phyloP scores from a whole-genome alignment of 2,797 vertebrate species.

The Acipenser transmontanus region DNA sequence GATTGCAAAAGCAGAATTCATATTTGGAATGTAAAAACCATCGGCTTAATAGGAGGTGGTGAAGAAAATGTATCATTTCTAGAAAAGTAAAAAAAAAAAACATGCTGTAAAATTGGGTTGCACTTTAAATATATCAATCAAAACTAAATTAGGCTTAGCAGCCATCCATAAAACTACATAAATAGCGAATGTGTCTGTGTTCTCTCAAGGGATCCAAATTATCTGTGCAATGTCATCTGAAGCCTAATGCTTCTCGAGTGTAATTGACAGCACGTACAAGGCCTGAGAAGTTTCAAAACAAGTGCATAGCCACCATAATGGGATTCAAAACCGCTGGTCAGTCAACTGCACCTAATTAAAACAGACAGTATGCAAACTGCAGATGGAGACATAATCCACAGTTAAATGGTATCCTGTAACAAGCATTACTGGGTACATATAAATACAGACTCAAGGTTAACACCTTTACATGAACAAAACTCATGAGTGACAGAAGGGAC shows the following conservation, averaged over 20 bases:
- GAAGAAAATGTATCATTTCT: too few relatives aligned
- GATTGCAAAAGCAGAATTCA: too few relatives aligned
- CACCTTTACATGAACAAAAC: conserved; percentile 8
- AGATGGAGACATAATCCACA: conserved; percentile 1
- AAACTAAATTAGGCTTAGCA: conserved; percentile 3
- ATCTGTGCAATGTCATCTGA: conserved; percentile 13
- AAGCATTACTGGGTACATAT: not conserved
- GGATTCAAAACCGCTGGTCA: not conserved
- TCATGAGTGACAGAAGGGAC: conserved; percentile 7
- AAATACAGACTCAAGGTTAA: conserved; percentile 4
- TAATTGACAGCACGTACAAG: conserved; percentile 27
- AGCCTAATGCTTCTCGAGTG: conserved; percentile 21
- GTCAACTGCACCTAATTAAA: conserved; percentile 12
- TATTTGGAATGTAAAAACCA: too few relatives aligned
- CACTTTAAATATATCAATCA: too few relatives aligned
- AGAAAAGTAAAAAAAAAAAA: too few relatives aligned
- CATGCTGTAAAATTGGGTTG: too few relatives aligned
- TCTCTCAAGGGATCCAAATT: conserved; percentile 17
- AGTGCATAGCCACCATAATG: not conserved
- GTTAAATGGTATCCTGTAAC: not conserved
- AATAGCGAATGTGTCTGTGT: conserved; percentile 18
- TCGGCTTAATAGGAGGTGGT: too few relatives aligned
- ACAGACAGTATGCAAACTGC: not conserved
- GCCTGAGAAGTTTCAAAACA: conserved; percentile 1
- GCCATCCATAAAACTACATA: conserved; percentile 11